phyloP scores from a whole-genome alignment of 2,797 vertebrate genomes.

The Pristis pectinata region DNA sequence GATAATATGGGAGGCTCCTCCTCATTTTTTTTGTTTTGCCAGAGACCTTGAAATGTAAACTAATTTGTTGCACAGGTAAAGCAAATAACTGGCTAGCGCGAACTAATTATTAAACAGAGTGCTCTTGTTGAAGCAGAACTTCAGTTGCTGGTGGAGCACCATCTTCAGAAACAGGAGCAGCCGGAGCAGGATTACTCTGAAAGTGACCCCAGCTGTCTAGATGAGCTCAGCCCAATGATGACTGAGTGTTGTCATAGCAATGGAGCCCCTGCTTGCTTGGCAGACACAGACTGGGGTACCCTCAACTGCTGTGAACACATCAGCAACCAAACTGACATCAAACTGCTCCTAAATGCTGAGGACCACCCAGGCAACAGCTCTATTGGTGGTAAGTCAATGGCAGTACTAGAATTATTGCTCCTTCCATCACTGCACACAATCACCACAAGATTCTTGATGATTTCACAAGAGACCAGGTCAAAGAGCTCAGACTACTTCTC shows the following conservation, averaged over 20 bases:
- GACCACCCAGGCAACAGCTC: slow-evolving; percentile 53
- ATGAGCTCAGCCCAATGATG: slow-evolving; percentile 58
- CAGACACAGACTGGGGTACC: slow-evolving; percentile 52
- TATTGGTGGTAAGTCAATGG: slow-evolving; percentile 55
- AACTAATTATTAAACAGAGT: slow-evolving; percentile 45
- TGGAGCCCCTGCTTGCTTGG: slow-evolving; percentile 42
- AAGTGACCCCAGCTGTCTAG: slow-evolving; percentile 49
- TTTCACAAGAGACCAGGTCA: not conserved
- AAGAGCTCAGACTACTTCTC: not conserved
- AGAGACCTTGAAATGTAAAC: not conserved
- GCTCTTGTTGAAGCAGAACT: slow-evolving; percentile 59
- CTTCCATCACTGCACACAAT: slow-evolving; percentile 31
- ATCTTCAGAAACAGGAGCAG: slow-evolving; percentile 57
- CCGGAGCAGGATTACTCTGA: slow-evolving; percentile 55
- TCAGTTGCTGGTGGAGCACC: slow-evolving; percentile 54
- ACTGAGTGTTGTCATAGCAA: slow-evolving; percentile 53
- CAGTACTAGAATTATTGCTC: slow-evolving; percentile 25
- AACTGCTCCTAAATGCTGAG: slow-evolving; percentile 53
- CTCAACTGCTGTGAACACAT: slow-evolving; percentile 58
- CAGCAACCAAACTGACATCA: slow-evolving; percentile 51
- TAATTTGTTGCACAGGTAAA: slow-evolving; percentile 15
- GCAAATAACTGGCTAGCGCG: not conserved
- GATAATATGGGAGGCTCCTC: not conserved
- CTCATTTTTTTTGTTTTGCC: not conserved
- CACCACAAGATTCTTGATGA: not conserved